Conservation (phyloP, 1,140 invertebrate genomes). For the Dinothrombium tinctorium region DNA sequence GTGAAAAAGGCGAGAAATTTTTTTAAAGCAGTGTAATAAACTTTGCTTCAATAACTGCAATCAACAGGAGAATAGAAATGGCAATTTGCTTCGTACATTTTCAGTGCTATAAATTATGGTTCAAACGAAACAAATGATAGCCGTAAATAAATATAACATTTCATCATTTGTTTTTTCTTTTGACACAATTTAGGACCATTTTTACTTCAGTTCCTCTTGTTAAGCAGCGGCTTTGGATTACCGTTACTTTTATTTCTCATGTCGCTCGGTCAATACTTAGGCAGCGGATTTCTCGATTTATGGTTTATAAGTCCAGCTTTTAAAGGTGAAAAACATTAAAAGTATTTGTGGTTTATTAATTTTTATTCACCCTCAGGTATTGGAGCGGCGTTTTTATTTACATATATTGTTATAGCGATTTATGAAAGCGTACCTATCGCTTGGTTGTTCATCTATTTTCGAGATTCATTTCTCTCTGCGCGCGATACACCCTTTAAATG, state of each 20-base stretch:
- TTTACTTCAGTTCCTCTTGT: slow-evolving; percentile 59
- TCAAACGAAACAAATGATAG: too few relatives aligned
- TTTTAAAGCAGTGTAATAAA: too few relatives aligned
- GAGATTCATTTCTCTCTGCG: slow-evolving; percentile 63
- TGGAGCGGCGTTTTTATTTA: slow-evolving; percentile 49
- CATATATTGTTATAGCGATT: slow-evolving; percentile 53
- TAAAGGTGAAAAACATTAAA: slow-evolving; percentile 29
- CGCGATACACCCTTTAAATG: slow-evolving; percentile 46
- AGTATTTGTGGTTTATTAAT: too few relatives aligned
- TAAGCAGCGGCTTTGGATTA: slow-evolving; percentile 57
- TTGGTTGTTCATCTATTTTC: slow-evolving; percentile 67
- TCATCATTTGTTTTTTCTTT: slow-evolving; percentile 8
- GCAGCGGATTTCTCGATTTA: slow-evolving; percentile 64
- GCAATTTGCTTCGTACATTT: too few relatives aligned
- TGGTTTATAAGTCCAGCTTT: slow-evolving; percentile 77
- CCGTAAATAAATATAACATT: slow-evolving; percentile 6
- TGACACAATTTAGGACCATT: slow-evolving; percentile 39
- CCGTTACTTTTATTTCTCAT: slow-evolving; percentile 60
- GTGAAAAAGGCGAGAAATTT: too few relatives aligned
- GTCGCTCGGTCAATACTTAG: slow-evolving; percentile 55
- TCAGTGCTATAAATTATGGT: too few relatives aligned
- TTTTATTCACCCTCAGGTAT: slow-evolving; percentile 27
- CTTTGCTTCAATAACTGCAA: too few relatives aligned
- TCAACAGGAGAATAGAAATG: too few relatives aligned
- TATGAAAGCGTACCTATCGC: slow-evolving; percentile 64